Percentiles rank a stretch among this genome's conserved stretches.
These are phyloP conservation scores for Leucophenga varia DNA, from an alignment of 1,140 invertebrate species.

Conservation along the genomic window DNA sequence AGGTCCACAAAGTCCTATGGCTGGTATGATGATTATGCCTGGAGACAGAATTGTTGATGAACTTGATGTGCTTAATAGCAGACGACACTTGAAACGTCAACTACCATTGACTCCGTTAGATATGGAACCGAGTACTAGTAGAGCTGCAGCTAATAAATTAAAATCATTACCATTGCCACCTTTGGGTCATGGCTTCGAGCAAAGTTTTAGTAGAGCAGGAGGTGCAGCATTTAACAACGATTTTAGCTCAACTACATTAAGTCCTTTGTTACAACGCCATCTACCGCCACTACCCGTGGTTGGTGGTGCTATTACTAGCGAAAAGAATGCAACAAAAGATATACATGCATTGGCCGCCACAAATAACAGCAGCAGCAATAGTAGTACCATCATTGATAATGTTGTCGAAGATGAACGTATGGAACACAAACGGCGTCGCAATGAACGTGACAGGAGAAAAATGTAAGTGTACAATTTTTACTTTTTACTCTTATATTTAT, in stretches of 20 bases:
- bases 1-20: conserved; percentile 16
- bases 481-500: neutral
- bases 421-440: conserved; percentile 24
- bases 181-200: no score
- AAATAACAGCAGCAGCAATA: no score
- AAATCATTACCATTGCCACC: neutral
- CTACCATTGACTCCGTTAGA: conserved; percentile 10
- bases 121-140: conserved; percentile 22
- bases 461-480: conserved; percentile 12
- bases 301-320: no score
- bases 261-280: neutral
- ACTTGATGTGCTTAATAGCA: conserved; percentile 24
- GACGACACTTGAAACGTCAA: conserved; percentile 11
- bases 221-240: no score
- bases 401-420: no score
- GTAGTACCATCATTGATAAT: no score
- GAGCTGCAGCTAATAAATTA: conserved; percentile 4
- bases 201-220: neutral
- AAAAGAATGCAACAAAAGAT: no score
- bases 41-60: conserved; percentile 53
- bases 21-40: conserved; percentile 22
- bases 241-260: neutral
- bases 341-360: no score
- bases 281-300: no score
- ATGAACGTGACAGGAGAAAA: conserved; percentile 22